These are phyloP conservation scores for Microctenopoma steveboyesi DNA, from an alignment of 2,797 vertebrate genomes.

Conservation along the genomic window DNA sequence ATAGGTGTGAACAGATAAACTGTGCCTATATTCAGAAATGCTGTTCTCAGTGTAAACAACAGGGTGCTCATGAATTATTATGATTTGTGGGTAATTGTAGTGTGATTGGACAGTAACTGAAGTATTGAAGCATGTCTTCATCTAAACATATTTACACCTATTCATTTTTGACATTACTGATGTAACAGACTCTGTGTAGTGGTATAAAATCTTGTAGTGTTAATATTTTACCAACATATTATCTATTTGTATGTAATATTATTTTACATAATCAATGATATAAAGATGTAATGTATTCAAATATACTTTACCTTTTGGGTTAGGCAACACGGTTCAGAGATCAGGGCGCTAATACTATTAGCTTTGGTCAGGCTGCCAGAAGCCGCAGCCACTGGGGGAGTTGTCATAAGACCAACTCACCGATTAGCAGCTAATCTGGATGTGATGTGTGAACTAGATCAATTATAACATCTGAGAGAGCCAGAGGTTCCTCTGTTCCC, in stretches of 20 bases:
- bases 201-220: too few species aligned
- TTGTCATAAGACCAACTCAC: slow-evolving; percentile 27
- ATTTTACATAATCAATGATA: neutral
- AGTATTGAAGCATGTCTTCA: neutral
- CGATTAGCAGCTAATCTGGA: slow-evolving; percentile 29
- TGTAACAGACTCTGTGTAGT: neutral
- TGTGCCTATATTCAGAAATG: too few species aligned
- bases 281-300: neutral
- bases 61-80: neutral
- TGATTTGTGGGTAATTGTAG: slow-evolving; percentile 1
- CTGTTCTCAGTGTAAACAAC: too few species aligned
- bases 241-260: too few species aligned
- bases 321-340: neutral
- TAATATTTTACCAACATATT: neutral
- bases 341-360: slow-evolving; percentile 34
- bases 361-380: slow-evolving; percentile 4
- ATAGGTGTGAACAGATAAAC: neutral
- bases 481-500: slow-evolving; percentile 5
- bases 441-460: slow-evolving; percentile 39
- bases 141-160: neutral
- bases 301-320: neutral
- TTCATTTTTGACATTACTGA: neutral
- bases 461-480: slow-evolving; percentile 19
- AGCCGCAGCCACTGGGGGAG: slow-evolving; percentile 8
- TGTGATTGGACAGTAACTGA: neutral